Percentiles rank a stretch among this genome's conserved stretches.
Conservation (phyloP, 2,888 invertebrate genomes). For the Syrista parreyssii region DNA sequence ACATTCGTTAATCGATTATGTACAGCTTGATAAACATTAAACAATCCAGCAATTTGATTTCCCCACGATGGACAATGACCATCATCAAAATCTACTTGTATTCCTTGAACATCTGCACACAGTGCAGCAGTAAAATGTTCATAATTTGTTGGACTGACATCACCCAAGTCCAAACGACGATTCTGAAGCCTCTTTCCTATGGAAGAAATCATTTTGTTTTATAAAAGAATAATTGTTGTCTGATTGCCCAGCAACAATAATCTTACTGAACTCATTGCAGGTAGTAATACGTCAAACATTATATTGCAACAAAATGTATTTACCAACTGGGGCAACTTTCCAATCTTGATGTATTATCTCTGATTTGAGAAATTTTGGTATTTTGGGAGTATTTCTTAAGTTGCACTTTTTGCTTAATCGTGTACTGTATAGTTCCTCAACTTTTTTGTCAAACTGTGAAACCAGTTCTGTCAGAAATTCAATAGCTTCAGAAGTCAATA, state of each 20-base stretch:
- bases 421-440: slow-evolving; percentile 67
- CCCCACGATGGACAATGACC: slow-evolving; percentile 80
- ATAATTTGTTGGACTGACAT: slow-evolving; percentile 73
- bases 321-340: slow-evolving; percentile 72
- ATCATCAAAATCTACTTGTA: slow-evolving; percentile 78
- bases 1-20: slow-evolving; percentile 68
- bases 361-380: slow-evolving; percentile 67
- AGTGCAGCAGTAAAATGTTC: slow-evolving; percentile 71
- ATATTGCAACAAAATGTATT: slow-evolving; percentile 32
- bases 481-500: slow-evolving; percentile 71
- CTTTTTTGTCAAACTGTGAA: slow-evolving; percentile 67
- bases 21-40: slow-evolving; percentile 72
- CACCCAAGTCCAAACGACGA: slow-evolving; percentile 74
- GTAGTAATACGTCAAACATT: not conserved
- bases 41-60: slow-evolving; percentile 74
- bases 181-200: slow-evolving; percentile 42
- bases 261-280: not conserved
- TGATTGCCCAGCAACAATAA: not conserved
- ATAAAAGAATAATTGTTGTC: not conserved
- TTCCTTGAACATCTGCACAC: slow-evolving; percentile 70
- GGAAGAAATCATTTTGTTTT: not conserved
- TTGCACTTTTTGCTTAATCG: slow-evolving; percentile 63
- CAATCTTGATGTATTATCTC: slow-evolving; percentile 68
- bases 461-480: slow-evolving; percentile 71
- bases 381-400: slow-evolving; percentile 49